phyloP scores from a whole-genome alignment of 2,113 vertebrate genomes.

The Atherinomorus stipes region DNA sequence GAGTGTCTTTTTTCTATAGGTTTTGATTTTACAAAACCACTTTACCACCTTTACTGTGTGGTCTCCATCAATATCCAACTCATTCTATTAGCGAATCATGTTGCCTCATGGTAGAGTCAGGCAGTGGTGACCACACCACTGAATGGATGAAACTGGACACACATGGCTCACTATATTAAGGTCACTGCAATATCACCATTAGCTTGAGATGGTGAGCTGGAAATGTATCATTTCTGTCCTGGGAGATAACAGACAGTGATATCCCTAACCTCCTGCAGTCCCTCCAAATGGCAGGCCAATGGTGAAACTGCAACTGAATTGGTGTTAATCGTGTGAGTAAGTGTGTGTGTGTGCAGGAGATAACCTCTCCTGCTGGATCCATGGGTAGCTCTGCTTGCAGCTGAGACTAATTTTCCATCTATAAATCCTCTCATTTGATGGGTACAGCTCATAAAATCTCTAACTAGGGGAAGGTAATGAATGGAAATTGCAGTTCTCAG shows the following conservation, averaged over 20 bases:
- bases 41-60: constrained; percentile 9
- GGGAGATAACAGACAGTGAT: constrained; percentile 47
- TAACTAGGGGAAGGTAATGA: constrained; percentile 31
- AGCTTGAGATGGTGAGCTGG: constrained; percentile 37
- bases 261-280: constrained; percentile 44
- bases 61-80: constrained; percentile 49
- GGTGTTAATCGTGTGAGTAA: constrained; percentile 19
- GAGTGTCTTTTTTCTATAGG: neutral
- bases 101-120: constrained; percentile 4
- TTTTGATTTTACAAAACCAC: constrained; percentile 11
- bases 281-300: constrained; percentile 14
- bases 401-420: constrained; percentile 40
- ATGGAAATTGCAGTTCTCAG: constrained; percentile 17
- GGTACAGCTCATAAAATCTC: constrained; percentile 16
- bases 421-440: constrained; percentile 44
- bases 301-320: constrained; percentile 30
- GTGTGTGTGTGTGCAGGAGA: neutral
- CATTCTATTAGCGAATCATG: constrained; percentile 24
- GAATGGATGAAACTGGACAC: constrained; percentile 13
- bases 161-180: constrained; percentile 26
- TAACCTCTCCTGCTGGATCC: constrained; percentile 28
- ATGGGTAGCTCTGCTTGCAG: constrained; percentile 12
- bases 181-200: constrained; percentile 18
- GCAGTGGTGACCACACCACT: neutral
- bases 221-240: constrained; percentile 38